Evolutionary conservation across 2,797 vertebrate species (phyloP).

Genomic region (Cyprinodon diabolis): DNA sequence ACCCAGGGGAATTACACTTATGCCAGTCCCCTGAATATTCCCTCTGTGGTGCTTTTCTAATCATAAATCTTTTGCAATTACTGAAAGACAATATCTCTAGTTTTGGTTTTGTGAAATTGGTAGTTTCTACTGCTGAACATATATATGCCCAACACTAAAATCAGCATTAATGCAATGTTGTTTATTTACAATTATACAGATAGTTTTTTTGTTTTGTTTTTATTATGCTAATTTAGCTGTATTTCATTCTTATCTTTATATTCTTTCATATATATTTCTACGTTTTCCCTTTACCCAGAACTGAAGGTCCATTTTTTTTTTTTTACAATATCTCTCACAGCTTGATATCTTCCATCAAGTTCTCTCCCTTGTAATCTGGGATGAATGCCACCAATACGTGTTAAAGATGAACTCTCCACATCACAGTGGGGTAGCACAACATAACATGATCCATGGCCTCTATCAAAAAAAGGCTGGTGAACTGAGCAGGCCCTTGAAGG

Average conservation of each 20-base stretch:
- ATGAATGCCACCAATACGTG: conserved; percentile 47
- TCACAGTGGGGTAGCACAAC: conserved; percentile 24
- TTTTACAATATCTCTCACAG: conserved; percentile 18
- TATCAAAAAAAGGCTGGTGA: neutral
- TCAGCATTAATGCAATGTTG: neutral
- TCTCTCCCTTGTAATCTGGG: conserved; percentile 41
- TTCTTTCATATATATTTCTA: neutral
- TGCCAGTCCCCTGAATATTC: conserved; percentile 21
- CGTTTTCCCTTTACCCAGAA: no score
- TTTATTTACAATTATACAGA: neutral
- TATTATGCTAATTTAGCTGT: neutral
- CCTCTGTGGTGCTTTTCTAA: conserved; percentile 31
- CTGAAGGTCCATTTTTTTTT: neutral
- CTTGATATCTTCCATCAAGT: conserved; percentile 11
- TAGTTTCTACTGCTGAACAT: neutral
- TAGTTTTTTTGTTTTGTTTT: neutral
- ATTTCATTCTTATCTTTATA: neutral
- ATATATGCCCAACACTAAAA: no score
- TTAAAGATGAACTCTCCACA: conserved; percentile 32
- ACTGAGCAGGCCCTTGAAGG: neutral
- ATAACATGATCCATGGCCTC: conserved; percentile 26
- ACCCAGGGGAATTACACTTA: conserved; percentile 23
- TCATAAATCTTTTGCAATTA: conserved; percentile 31
- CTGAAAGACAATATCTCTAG: conserved; percentile 15
- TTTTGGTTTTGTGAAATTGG: conserved; percentile 4